Base-by-base conservation (phyloP, 2,888 invertebrate species). In the Amblyteles armatorius region DNA sequence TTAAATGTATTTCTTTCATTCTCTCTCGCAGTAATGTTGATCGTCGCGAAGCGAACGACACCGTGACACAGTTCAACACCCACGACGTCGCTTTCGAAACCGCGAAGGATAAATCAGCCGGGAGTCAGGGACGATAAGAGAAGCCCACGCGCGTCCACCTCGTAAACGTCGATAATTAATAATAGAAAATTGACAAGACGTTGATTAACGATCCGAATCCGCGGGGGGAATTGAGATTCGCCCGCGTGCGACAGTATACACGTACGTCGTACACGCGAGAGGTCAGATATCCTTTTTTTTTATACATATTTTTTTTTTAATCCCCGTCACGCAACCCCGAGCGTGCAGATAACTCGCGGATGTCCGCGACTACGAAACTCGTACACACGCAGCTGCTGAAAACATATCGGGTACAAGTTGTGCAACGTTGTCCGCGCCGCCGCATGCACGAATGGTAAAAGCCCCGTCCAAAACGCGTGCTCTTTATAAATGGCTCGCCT, bases 261-360 rank as follows among this genome's bases (percentile, higher is more conserved):
- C 29, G 52, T 71, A 44, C 48, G 22, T 48, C 33, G 40, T 60
- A 52, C 40, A 60, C 76, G 26, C 44, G 44, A 48, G 40, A 60
- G 63, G 52, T 60, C 55, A 76, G 29, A 60, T 33, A 60, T 26
- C 9, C 1, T 26, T 71, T 52, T 11, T 22, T 48, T 71, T 2
- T 29, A 2, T 6, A n/a, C 6, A 29, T 5, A 29, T 11, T 19
- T 69, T 11, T 57, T 50, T 72, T 50, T 77, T 52, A 6, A 33
- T 50, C 40, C 19, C 65, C 68, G 74, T 80, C 74, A 73, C 52
- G 80, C 55, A 80, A 74, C 80, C 74, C 79, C 36, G 36, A 57
- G 40, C 57, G 40, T 40, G 60, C 79, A 33, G 29, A 68, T 68
- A 67, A 69, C 69, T 33, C 57, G 79, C 44, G 67, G 33, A 63